Conservation (phyloP, 2,888 invertebrate genomes). For the Luffia ferchaultella region DNA sequence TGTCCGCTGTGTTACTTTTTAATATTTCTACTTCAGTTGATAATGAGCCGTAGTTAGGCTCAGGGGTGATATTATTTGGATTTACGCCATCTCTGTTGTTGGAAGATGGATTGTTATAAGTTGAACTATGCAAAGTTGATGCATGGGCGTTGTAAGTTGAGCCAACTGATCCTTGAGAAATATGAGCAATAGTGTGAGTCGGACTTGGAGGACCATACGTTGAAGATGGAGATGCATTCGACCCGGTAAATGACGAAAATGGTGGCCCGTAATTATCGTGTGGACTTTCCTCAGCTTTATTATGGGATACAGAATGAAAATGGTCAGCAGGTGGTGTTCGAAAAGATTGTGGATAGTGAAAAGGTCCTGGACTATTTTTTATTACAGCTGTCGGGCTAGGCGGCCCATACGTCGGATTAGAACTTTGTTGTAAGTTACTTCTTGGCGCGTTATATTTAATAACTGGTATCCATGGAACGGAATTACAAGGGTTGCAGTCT, state of each 20-base stretch:
- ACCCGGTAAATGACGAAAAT: neutral
- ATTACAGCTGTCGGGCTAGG: slow-evolving; percentile 44
- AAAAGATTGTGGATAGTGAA: slow-evolving; percentile 14
- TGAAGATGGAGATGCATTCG: neutral
- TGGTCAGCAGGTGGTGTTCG: slow-evolving; percentile 4
- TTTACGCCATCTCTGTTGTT: neutral
- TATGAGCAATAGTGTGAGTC: slow-evolving; percentile 22
- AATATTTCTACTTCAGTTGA: slow-evolving; percentile 30
- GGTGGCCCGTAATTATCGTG: slow-evolving; percentile 38
- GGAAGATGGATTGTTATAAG: neutral
- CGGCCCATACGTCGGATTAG: slow-evolving; percentile 44
- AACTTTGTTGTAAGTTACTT: slow-evolving; percentile 35
- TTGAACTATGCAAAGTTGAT: slow-evolving; percentile 7
- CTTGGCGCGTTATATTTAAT: slow-evolving; percentile 50
- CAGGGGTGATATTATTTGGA: slow-evolving; percentile 17
- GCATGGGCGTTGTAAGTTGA: slow-evolving; percentile 5
- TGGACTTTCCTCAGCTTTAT: slow-evolving; percentile 21
- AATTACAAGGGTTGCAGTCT: slow-evolving; percentile 80
- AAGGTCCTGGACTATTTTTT: slow-evolving; percentile 30
- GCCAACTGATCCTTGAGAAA: neutral
- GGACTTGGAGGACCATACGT: slow-evolving; percentile 23
- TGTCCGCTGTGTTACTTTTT: slow-evolving; percentile 25
- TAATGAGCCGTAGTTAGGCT: slow-evolving; percentile 31
- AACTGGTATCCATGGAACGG: slow-evolving; percentile 84
- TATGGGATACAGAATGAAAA: slow-evolving; percentile 10